Conservation (phyloP, 2,888 invertebrate species). For the Eueremaeus valkanovi region DNA sequence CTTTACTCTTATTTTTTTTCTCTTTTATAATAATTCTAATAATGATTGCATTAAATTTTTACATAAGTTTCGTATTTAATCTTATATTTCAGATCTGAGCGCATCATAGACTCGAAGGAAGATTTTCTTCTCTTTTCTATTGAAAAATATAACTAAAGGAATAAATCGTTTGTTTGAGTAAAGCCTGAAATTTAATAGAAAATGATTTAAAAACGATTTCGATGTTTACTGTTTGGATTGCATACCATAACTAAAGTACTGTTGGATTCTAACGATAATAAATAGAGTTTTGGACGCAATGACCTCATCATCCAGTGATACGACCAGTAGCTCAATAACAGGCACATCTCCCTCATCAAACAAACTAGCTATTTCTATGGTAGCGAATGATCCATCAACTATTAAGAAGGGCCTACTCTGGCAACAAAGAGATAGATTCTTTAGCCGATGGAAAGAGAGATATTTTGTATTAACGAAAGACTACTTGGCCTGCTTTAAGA, state of each 20-base stretch:
- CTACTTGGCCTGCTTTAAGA: slow-evolving; percentile 48
- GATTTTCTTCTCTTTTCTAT: too few species aligned
- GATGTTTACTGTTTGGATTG: not conserved
- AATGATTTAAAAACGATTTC: not conserved
- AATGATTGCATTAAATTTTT: slow-evolving; percentile 1
- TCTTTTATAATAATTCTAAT: not conserved
- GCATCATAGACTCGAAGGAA: too few species aligned
- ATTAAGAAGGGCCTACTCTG: slow-evolving; percentile 48
- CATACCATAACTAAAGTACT: not conserved
- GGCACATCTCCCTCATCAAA: slow-evolving; percentile 5
- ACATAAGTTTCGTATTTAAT: not conserved
- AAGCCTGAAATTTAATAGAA: not conserved
- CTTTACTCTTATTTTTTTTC: not conserved
- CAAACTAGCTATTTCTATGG: slow-evolving; percentile 16
- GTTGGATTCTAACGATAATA: too few species aligned
- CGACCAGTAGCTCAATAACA: slow-evolving; percentile 25
- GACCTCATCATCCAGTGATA: slow-evolving; percentile 31
- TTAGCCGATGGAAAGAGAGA: slow-evolving; percentile 48
- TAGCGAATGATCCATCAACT: slow-evolving; percentile 41
- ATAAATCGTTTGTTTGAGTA: not conserved
- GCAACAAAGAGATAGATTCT: slow-evolving; percentile 47
- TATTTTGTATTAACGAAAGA: slow-evolving; percentile 48
- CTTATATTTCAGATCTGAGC: not conserved
- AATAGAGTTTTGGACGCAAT: not conserved
- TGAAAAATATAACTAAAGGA: too few species aligned